These are phyloP conservation scores for Sceloporus tristichus DNA, from an alignment of 2,113 vertebrate species.

Conservation along the genomic window DNA sequence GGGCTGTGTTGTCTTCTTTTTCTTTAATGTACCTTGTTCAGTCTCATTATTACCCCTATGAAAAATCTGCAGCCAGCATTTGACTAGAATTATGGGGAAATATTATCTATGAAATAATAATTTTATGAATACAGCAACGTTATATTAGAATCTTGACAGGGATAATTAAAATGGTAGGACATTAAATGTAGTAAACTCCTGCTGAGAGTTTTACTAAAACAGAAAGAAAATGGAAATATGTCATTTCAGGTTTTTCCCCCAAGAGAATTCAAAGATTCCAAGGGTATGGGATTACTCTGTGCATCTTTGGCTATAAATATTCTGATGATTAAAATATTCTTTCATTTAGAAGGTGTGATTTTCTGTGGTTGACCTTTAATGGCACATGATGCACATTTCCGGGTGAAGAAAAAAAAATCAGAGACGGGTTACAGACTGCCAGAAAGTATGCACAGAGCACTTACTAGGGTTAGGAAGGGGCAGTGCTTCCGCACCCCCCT, in stretches of 20 bases:
- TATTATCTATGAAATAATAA: slow-evolving; percentile 2
- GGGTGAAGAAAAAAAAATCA: slow-evolving; percentile 37
- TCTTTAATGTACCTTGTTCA: not conserved
- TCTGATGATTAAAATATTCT: slow-evolving; percentile 13
- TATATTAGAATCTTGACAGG: not conserved
- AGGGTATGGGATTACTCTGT: not conserved
- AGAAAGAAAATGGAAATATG: not conserved
- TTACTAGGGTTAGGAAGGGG: too few species aligned
- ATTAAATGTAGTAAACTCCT: slow-evolving; percentile 11
- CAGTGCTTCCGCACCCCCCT: too few species aligned
- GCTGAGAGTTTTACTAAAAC: not conserved
- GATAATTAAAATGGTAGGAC: not conserved
- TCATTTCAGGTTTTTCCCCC: not conserved
- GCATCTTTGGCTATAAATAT: slow-evolving; percentile 22
- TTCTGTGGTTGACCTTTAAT: slow-evolving; percentile 43
- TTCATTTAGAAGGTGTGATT: slow-evolving; percentile 30
- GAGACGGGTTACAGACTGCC: too few species aligned
- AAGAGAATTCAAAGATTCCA: not conserved
- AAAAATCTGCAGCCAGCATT: not conserved
- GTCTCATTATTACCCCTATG: not conserved
- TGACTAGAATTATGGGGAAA: slow-evolving; percentile 15
- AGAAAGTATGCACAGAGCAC: too few species aligned
- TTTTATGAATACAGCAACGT: slow-evolving; percentile 2
- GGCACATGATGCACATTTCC: slow-evolving; percentile 16
- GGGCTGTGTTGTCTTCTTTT: not conserved